Evolutionary conservation across 2,888 invertebrate genomes (phyloP).

Genomic region (Eupelmus urozonus): DNA sequence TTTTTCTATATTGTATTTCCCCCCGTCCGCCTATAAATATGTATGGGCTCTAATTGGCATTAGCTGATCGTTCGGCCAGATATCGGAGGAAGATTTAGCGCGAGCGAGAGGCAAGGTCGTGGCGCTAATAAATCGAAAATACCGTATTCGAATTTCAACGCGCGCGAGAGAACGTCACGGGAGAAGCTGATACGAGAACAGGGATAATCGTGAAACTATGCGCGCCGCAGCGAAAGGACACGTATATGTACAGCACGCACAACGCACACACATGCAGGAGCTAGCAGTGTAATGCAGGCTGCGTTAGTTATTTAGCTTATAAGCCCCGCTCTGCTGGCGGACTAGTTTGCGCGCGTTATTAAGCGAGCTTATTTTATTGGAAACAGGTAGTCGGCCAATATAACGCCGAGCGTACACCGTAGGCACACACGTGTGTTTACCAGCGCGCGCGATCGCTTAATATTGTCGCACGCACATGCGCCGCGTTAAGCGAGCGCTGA

Average conservation of each 20-base stretch:
- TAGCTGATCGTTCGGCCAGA: slow-evolving; percentile 4
- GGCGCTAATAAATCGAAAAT: slow-evolving; percentile 50
- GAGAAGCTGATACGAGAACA: slow-evolving; percentile 5
- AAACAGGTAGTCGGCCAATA: slow-evolving; percentile 64
- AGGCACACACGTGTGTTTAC: slow-evolving; percentile 41
- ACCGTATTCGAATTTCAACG: slow-evolving; percentile 45
- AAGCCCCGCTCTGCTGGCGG: slow-evolving; percentile 50
- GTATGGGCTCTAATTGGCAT: slow-evolving; percentile 41
- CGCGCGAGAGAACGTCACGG: slow-evolving; percentile 1
- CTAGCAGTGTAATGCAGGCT: slow-evolving; percentile 38
- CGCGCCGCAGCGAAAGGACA: slow-evolving; percentile 50
- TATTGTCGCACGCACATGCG: slow-evolving; percentile 51
- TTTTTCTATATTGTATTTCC: slow-evolving; percentile 27
- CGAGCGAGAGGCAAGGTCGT: slow-evolving; percentile 25
- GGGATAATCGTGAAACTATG: slow-evolving; percentile 68
- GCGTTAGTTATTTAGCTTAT: slow-evolving; percentile 54
- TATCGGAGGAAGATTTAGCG: slow-evolving; percentile 44
- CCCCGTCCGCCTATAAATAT: slow-evolving; percentile 21
- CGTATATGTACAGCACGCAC: neutral
- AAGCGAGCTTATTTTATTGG: slow-evolving; percentile 66
- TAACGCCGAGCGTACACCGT: slow-evolving; percentile 23
- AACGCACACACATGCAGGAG: slow-evolving; percentile 11
- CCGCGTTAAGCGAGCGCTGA: slow-evolving; percentile 47
- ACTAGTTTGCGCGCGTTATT: slow-evolving; percentile 66
- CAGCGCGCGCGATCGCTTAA: slow-evolving; percentile 59